Evolutionary conservation across 92 coral and sea anemone species (phyloP), one percentile per base, ranked within the genome.

Genomic region (Virgularia gustaviana): DNA sequence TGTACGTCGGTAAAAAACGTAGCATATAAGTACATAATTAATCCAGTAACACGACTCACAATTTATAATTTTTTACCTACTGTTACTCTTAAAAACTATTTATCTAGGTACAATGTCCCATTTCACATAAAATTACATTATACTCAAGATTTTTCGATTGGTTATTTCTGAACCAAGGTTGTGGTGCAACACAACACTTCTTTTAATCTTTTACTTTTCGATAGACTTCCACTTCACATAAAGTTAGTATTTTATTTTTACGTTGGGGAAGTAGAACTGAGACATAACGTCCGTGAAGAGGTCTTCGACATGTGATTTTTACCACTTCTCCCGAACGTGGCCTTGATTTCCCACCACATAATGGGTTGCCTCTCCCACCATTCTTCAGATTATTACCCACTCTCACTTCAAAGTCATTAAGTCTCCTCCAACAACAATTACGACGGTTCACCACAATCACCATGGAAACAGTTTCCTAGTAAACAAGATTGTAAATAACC

Each of bases 151-250:
- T n/a, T n/a, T n/a, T n/a, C n/a, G n/a, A n/a, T n/a, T n/a, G n/a
- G n/a, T n/a, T n/a, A n/a, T n/a, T n/a, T n/a, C n/a, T n/a, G n/a
- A n/a, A n/a, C n/a, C n/a, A n/a, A n/a, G n/a, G n/a, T n/a, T n/a
- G n/a, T n/a, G n/a, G n/a, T n/a, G n/a, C n/a, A n/a, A n/a, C n/a
- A n/a, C n/a, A n/a, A n/a, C n/a, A n/a, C n/a, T n/a, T n/a, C 45
- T 39, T 15, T 39, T 39, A 39, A 39, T 7, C 8, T 15, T 39
- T 8, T 15, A 39, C 8, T 15, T 15, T 52, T 11, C 72, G 45
- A 23, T 65, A 65, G 15, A 65, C 72, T 15, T 66, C 73, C 39
- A 66, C 73, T 47, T 66, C 73, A 66, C 16, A 15, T 36, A 66
- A 42, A 12, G 39, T 34, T 16, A 66, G 24, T 1, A 23, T 0